phyloP scores from a whole-genome alignment of 2,113 vertebrate species.

The Misgurnus anguillicaudatus region DNA sequence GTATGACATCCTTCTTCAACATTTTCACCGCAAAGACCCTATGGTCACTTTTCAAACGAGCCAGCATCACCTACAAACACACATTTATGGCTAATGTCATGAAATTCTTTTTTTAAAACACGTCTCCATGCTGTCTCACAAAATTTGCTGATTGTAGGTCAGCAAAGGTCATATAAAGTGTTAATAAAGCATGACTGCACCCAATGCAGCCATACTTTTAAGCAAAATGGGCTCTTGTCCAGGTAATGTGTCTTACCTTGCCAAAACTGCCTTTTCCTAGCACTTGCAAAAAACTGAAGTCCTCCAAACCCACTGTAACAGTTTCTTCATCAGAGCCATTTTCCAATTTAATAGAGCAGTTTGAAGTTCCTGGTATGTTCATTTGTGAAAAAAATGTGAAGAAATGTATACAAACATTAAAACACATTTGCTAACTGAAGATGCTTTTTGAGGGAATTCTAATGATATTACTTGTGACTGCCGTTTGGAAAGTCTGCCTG shows the following conservation, averaged over 20 bases:
- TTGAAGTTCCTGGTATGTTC: constrained; percentile 15
- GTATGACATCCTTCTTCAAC: constrained; percentile 95
- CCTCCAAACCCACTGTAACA: constrained; percentile 77
- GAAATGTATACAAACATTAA: background rate
- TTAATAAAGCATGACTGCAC: background rate
- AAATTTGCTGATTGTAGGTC: too few relatives aligned
- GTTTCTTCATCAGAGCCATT: constrained; percentile 30
- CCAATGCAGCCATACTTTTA: too few relatives aligned
- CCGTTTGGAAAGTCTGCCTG: constrained; percentile 78
- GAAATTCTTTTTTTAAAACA: background rate
- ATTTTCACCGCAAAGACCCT: constrained; percentile 93
- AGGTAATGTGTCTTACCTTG: constrained; percentile 83
- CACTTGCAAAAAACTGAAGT: constrained; percentile 92
- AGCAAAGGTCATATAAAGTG: too few relatives aligned
- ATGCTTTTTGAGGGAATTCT: background rate
- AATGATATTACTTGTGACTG: constrained; percentile 61
- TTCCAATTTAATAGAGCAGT: constrained; percentile 58
- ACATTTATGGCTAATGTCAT: background rate
- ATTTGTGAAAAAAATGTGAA: constrained; percentile 15
- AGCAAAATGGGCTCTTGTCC: too few relatives aligned
- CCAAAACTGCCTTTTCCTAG: constrained; percentile 98
- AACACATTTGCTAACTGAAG: background rate
- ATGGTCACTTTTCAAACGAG: constrained; percentile 81
- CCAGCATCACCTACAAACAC: constrained; percentile 87
- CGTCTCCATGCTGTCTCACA: too few relatives aligned